Base-by-base conservation (phyloP, 2,113 vertebrate species). In the Mungos mungo region DNA sequence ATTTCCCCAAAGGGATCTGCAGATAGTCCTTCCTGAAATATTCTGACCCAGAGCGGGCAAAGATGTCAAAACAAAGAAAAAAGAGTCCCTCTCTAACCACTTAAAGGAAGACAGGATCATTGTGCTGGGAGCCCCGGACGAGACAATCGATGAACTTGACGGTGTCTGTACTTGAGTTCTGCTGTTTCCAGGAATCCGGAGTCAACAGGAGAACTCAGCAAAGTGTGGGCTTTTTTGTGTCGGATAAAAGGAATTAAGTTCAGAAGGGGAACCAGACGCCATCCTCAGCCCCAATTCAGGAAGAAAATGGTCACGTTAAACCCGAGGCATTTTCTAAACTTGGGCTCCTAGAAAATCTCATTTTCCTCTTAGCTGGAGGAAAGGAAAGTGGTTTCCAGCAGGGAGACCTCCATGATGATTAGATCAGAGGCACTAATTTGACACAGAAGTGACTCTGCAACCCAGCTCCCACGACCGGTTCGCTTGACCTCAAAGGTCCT, bases 381-480 rank as follows among this genome's bases (percentile, higher is more conserved):
- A 47, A 31, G 33, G 33, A 80, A 7, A 47, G 45, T 52, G 84
- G 79, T 54, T 90, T 63, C 81, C 79, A 63, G 54, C 47, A n/a
- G 77, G 21, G 74, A 21, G 35, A 72, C 21, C 21, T n/a, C 57
- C 2, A 38, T 74, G 79, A 74, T 96, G 66, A 91, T 45, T 15
- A 89, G 79, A 92, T 92, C 94, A 93, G 81, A 89, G 60, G 63
- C 88, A 47, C 38, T 83, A 71, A 94, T 74, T 76, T 35, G 60
- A 92, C 83, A 41, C 72, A 74, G 77, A 81, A 12, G 31, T 54
- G 80, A 79, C 74, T 41, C 31, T 65, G 52, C 76, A 92, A 85
- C 79, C 79, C 18, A 45, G 29, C 16, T 81, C 65, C 50, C n/a
- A 21, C 2, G 45, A 79, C 38, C 74, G 27, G 13, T 52, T 66